Conservation (phyloP, 2,888 invertebrate species). For the Luperina nickerlii region DNA sequence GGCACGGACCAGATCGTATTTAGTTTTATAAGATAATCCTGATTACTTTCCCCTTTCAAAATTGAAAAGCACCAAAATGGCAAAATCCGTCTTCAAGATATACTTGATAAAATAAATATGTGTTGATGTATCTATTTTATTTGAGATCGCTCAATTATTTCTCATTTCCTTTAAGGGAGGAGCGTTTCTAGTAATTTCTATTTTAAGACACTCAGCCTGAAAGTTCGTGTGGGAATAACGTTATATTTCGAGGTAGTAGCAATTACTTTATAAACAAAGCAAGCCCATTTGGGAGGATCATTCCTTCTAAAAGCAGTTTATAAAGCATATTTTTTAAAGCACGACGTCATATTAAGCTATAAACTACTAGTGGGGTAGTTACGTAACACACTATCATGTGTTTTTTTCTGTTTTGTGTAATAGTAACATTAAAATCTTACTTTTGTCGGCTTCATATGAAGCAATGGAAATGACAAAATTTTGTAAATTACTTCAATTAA, state of each 20-base stretch:
- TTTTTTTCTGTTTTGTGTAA: neutral
- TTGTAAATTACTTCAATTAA: neutral
- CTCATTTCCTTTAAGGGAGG: conserved; percentile 1
- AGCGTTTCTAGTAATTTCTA: conserved; percentile 24
- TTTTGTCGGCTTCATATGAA: neutral
- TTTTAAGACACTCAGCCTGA: conserved; percentile 18
- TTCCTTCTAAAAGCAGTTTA: neutral
- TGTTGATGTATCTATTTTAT: conserved; percentile 25
- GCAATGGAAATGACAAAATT: too few species aligned
- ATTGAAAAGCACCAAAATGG: conserved; percentile 41
- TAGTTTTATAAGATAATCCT: conserved; percentile 61
- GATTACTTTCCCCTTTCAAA: conserved; percentile 51
- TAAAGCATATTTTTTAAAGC: neutral
- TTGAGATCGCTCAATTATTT: conserved; percentile 39
- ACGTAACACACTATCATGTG: neutral
- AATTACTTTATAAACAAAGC: conserved; percentile 24
- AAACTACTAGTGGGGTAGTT: too few species aligned
- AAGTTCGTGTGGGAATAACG: conserved; percentile 18
- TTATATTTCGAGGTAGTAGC: conserved; percentile 19
- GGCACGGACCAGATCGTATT: conserved; percentile 58
- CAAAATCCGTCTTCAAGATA: conserved; percentile 18
- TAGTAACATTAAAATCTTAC: neutral
- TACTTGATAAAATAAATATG: conserved; percentile 42
- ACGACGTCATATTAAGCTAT: neutral
- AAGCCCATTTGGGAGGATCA: neutral